phyloP scores from a whole-genome alignment of 1,140 invertebrate genomes.

The Metaphire vulgaris region DNA sequence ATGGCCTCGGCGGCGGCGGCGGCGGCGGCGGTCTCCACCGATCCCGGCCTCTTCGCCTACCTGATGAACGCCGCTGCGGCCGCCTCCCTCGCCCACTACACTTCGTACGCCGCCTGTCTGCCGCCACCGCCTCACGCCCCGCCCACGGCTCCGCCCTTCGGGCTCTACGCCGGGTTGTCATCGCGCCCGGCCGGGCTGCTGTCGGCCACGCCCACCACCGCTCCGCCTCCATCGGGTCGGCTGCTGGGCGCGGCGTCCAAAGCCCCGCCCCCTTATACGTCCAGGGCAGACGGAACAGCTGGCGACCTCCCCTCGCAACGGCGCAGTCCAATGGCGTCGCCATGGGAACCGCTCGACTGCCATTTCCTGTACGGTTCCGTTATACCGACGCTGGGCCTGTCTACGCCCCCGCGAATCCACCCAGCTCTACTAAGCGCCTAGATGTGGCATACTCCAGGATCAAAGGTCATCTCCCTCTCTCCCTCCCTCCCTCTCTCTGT shows the following conservation, averaged over 20 bases:
- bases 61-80: slow-evolving; percentile 69
- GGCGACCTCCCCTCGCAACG: not conserved
- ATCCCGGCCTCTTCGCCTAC: slow-evolving; percentile 83
- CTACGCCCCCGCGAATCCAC: slow-evolving; percentile 8
- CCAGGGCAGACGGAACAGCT: not conserved
- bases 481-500: too few species aligned
- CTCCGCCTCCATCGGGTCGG: not conserved
- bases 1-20: not conserved
- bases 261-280: not conserved
- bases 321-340: not conserved
- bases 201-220: not conserved
- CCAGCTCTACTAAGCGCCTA: not conserved
- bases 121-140: not conserved
- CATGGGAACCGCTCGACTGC: slow-evolving; percentile 18
- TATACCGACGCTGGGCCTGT: slow-evolving; percentile 1
- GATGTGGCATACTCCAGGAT: not conserved
- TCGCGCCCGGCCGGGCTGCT: not conserved
- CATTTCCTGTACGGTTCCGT: slow-evolving; percentile 17
- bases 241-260: not conserved
- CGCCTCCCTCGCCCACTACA: slow-evolving; percentile 16
- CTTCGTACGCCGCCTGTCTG: not conserved
- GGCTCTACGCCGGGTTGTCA: not conserved
- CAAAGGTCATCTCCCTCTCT: not conserved
- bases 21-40: too few species aligned
- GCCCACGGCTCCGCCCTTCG: not conserved